These are phyloP conservation scores for Chloroceryle aenea DNA, from an alignment of 2,113 vertebrate species.

Conservation along the genomic window DNA sequence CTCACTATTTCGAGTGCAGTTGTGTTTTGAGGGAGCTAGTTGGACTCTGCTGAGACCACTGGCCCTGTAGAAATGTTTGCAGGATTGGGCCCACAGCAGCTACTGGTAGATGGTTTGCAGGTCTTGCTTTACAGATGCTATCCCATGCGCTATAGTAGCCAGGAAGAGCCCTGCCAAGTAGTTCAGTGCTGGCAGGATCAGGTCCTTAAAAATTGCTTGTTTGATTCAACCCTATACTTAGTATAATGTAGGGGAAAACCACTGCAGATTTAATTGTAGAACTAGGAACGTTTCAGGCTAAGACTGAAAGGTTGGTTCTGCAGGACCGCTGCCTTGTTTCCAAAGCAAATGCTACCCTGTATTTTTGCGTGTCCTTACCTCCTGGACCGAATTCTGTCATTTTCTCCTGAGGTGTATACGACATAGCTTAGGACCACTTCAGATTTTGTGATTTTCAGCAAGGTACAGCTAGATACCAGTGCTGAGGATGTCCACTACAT, in stretches of 20 bases:
- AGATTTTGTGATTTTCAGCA: background rate
- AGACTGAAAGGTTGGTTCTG: background rate
- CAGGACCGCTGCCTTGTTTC: background rate
- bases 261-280: background rate
- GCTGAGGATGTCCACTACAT: background rate
- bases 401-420: rapidly evolving
- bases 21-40: background rate
- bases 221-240: constrained; percentile 2
- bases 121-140: background rate
- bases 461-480: background rate
- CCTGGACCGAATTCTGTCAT: background rate
- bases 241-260: background rate
- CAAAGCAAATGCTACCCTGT: background rate
- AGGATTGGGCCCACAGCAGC: background rate
- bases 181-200: background rate
- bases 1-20: rapidly evolving
- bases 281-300: background rate
- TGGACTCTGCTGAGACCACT: background rate
- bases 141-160: background rate
- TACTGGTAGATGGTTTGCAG: background rate
- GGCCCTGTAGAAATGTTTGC: background rate
- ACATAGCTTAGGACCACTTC: background rate
- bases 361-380: background rate
- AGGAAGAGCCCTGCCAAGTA: background rate
- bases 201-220: background rate